Percentiles rank a stretch among this genome's conserved stretches.
Evolutionary conservation across 2,888 invertebrate species (phyloP).

Genomic region (Metellina segmentata): DNA sequence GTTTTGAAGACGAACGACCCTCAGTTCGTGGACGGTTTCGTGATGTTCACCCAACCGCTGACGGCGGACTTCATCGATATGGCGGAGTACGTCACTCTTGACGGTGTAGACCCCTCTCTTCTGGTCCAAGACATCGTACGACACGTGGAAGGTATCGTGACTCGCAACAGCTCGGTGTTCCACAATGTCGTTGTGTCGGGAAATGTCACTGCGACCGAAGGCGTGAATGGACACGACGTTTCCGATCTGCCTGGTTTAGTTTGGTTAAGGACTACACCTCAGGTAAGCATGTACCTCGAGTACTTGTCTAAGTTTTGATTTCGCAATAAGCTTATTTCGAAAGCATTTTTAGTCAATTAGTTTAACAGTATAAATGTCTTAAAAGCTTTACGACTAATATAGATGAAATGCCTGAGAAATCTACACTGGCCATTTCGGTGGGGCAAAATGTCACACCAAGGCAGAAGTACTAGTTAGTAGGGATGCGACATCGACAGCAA

Average conservation of each 20-base stretch:
- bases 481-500: too few species aligned
- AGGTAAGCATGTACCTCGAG: conserved; percentile 34
- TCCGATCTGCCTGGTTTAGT: conserved; percentile 31
- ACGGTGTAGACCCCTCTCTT: conserved; percentile 58
- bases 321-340: too few species aligned
- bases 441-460: too few species aligned
- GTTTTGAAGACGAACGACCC: background rate
- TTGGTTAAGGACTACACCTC: conserved; percentile 49
- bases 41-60: conserved; percentile 5
- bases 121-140: conserved; percentile 51
- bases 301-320: too few species aligned
- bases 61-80: conserved; percentile 36
- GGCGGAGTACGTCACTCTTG: conserved; percentile 53
- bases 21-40: conserved; percentile 48
- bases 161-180: conserved; percentile 13
- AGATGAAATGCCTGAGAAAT: too few species aligned
- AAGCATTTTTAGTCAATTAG: too few species aligned
- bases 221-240: conserved; percentile 56
- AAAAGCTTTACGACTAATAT: too few species aligned
- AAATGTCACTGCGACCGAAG: conserved; percentile 26
- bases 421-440: too few species aligned
- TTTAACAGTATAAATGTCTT: too few species aligned
- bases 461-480: too few species aligned
- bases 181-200: conserved; percentile 45
- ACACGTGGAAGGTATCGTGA: conserved; percentile 58